Conservation (phyloP, 2,113 vertebrate species). For the Notarius quadriscutis region DNA sequence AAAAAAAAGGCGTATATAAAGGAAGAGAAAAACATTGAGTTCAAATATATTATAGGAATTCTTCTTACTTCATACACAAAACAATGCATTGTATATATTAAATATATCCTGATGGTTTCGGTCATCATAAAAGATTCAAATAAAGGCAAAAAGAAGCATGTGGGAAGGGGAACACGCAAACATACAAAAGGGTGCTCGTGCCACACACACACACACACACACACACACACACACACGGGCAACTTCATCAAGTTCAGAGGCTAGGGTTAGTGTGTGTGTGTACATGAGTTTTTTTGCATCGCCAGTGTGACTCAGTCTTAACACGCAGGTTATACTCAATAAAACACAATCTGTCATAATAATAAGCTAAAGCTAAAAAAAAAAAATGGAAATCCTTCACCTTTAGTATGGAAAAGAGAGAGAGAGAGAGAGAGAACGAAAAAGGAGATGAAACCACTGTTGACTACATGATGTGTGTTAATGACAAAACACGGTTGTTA, state of each 20-base stretch:
- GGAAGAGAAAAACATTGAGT: constrained; percentile 60
- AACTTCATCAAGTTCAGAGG: not conserved
- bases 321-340: constrained; percentile 34
- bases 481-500: not conserved
- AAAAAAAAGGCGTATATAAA: constrained; percentile 59
- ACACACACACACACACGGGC: not conserved
- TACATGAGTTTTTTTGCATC: not conserved
- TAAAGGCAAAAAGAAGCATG: constrained; percentile 55
- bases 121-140: constrained; percentile 62
- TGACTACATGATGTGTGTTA: not conserved
- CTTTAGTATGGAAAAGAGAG: not conserved
- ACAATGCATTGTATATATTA: constrained; percentile 75
- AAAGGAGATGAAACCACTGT: not conserved
- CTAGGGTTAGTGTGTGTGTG: constrained; percentile 1
- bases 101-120: constrained; percentile 73
- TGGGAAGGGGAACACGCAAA: constrained; percentile 47
- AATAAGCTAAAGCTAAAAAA: not conserved
- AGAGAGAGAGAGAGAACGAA: constrained; percentile 5
- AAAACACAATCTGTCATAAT: constrained; percentile 29
- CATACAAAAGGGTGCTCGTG: not conserved
- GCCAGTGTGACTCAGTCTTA: constrained; percentile 36
- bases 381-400: constrained; percentile 33
- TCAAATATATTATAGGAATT: constrained; percentile 80
- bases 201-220: constrained; percentile 39
- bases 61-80: constrained; percentile 75